Evolutionary conservation across 1,140 invertebrate genomes (phyloP).

Genomic region (Metopolophium dirhodum): DNA sequence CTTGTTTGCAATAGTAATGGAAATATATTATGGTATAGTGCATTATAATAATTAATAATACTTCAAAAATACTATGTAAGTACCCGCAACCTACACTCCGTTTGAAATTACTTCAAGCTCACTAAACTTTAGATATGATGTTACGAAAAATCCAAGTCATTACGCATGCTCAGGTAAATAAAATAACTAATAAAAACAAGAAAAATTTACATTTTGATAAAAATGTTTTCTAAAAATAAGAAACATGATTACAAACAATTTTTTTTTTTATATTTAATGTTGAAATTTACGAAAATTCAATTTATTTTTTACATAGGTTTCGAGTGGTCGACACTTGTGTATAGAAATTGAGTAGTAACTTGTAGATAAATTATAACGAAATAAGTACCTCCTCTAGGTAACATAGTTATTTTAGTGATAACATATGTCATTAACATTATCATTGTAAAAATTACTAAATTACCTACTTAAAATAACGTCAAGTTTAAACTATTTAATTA

Average conservation of each 20-base stretch:
- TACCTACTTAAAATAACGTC: background rate
- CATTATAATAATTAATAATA: constrained; percentile 7
- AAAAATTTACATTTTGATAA: background rate
- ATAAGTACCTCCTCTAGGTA: background rate
- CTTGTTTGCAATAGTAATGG: background rate
- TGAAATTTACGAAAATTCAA: background rate
- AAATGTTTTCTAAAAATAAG: background rate
- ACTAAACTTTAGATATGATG: background rate
- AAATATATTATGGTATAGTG: background rate
- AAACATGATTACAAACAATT: background rate
- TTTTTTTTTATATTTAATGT: background rate
- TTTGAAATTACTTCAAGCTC: background rate
- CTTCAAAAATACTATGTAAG: background rate
- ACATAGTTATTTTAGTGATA: constrained; percentile 4
- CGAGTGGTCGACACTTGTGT: background rate
- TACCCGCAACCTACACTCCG: background rate
- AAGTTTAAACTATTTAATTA: constrained; percentile 1
- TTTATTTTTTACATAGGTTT: background rate
- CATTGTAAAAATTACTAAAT: background rate
- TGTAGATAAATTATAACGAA: background rate
- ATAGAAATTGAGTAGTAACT: background rate
- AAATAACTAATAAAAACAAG: background rate
- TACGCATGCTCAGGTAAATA: background rate
- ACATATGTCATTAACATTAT: background rate
- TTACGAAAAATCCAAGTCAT: background rate